Percentiles rank a stretch among this genome's conserved stretches.
phyloP scores from a whole-genome alignment of 2,888 invertebrate genomes.

The Azorinus chamasolen region DNA sequence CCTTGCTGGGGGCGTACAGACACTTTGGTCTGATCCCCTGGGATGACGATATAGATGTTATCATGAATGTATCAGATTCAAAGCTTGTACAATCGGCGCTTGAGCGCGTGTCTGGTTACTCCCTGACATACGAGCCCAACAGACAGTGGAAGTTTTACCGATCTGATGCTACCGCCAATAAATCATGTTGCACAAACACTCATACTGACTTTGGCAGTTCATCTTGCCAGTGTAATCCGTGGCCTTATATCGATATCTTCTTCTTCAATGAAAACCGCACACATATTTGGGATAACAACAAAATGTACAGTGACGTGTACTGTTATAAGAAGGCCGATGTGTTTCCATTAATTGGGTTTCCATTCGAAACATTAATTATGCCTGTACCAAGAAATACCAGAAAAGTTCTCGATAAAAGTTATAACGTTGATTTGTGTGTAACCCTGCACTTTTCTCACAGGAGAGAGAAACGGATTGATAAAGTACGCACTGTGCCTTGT shows the following conservation, averaged over 20 bases:
- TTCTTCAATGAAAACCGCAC: constrained; percentile 52
- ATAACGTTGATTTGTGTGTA: constrained; percentile 43
- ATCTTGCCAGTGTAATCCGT: constrained; percentile 1
- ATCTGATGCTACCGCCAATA: neutral
- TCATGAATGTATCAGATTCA: constrained; percentile 53
- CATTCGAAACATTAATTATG: constrained; percentile 34
- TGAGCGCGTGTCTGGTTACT: constrained; percentile 21
- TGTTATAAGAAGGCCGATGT: constrained; percentile 42
- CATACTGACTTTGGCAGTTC: neutral
- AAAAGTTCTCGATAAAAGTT: constrained; percentile 29
- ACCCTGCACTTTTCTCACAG: constrained; percentile 19
- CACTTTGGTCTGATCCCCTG: constrained; percentile 69
- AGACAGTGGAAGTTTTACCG: constrained; percentile 68
- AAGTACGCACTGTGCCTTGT: no score
- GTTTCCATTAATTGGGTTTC: constrained; percentile 34
- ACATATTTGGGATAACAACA: constrained; percentile 55
- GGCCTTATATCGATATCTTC: constrained; percentile 60
- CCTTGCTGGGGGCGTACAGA: constrained; percentile 62
- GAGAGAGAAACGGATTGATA: neutral
- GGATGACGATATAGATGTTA: constrained; percentile 71
- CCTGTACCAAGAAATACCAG: constrained; percentile 38
- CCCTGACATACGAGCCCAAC: constrained; percentile 30
- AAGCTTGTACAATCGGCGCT: constrained; percentile 27
- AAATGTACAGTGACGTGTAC: constrained; percentile 35
- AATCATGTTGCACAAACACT: neutral